phyloP scores from a whole-genome alignment of 2,113 vertebrate species.

The Sceloporus tristichus region DNA sequence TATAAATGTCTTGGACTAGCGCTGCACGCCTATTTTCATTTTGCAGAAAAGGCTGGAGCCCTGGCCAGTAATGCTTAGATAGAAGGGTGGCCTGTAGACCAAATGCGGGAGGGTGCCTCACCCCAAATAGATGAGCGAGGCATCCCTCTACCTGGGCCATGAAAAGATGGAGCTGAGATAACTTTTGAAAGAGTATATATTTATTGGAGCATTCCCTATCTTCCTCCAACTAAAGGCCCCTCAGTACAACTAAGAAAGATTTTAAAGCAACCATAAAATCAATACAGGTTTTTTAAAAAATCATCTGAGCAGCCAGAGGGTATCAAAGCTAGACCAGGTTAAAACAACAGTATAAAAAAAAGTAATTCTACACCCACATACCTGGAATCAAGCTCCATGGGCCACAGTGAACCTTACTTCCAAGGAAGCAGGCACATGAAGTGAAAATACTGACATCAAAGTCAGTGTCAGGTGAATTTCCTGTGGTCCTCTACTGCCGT shows the following conservation, averaged over 20 bases:
- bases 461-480: not conserved
- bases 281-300: not conserved
- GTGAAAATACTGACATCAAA: not conserved
- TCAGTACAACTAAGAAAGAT: not conserved
- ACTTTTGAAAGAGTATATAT: not conserved
- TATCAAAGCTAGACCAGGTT: not conserved
- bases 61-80: too few species aligned
- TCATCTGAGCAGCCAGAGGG: not conserved
- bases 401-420: not conserved
- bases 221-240: not conserved
- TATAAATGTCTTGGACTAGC: too few species aligned
- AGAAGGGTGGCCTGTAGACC: too few species aligned
- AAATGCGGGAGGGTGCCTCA: too few species aligned
- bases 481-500: not conserved
- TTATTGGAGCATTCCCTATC: not conserved
- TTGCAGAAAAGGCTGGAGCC: not conserved
- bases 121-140: too few species aligned
- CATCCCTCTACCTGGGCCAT: too few species aligned
- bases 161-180: not conserved
- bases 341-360: not conserved
- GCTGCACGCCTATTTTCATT: not conserved
- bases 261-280: constrained; percentile 14
- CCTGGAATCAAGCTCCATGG: not conserved
- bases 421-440: not conserved
- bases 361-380: not conserved